Evolutionary conservation across 2,797 vertebrate species (phyloP).

Genomic region (Perdix hodgsoniae): DNA sequence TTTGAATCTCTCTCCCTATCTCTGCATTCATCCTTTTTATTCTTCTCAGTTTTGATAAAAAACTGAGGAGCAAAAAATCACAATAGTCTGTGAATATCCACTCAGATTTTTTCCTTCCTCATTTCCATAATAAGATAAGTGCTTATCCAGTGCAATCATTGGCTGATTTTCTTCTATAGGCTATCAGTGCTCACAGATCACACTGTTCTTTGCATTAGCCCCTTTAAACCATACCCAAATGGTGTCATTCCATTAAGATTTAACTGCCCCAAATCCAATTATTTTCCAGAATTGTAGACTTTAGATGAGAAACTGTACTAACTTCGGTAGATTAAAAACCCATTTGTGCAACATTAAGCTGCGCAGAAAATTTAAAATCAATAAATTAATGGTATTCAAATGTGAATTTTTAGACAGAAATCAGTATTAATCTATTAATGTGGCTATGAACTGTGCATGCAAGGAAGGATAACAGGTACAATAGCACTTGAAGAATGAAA

Average conservation of each 20-base stretch:
- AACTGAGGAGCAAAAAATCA: not conserved
- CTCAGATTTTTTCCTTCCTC: not conserved
- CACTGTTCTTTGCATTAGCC: not conserved
- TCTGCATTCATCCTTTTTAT: not conserved
- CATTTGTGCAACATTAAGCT: not conserved
- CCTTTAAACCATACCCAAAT: not conserved
- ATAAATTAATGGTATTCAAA: slow-evolving; percentile 19
- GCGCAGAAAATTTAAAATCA: not conserved
- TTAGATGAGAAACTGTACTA: not conserved
- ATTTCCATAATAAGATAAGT: not conserved
- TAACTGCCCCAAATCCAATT: not conserved
- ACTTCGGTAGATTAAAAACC: not conserved
- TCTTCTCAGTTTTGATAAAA: not conserved
- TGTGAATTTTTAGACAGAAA: slow-evolving; percentile 4
- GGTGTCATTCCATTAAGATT: not conserved
- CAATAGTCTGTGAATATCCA: not conserved
- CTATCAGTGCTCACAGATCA: not conserved
- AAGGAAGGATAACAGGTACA: not conserved
- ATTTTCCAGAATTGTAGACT: not conserved
- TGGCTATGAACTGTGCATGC: not conserved
- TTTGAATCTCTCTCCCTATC: not conserved
- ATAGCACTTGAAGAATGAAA: slow-evolving; percentile 17
- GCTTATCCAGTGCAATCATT: not conserved
- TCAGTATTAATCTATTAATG: not conserved
- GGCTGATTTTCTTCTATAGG: not conserved